Evolutionary conservation across 2,888 invertebrate species (phyloP), one percentile per base, ranked within the genome.

Genomic region (Minunthozetes semirufus): DNA sequence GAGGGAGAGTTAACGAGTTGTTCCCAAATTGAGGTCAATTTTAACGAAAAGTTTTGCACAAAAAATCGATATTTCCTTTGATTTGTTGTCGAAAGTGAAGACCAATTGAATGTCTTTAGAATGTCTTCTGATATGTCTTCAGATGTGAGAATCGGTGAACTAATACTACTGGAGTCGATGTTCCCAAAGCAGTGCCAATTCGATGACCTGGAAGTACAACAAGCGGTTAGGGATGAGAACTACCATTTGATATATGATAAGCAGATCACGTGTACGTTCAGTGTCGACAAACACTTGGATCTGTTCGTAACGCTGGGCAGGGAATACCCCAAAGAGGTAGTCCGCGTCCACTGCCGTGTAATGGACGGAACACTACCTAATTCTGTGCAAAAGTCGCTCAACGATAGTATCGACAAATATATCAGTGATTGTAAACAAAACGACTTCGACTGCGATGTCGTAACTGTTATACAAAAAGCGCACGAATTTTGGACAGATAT

Each of bases 161-260:
- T 76, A 19, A 46, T 53, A 48, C 63, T 76, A 9, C 25, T 76
- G 27, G 53, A 61, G 22, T 71, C 74, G 27, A 76, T 76, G 75
- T 76, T 75, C 61, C 76, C 76, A 17, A 56, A 70, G 17, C 76
- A 75, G 70, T 53, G 63, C 25, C 15, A 17, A 25, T 38, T 61
- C 42, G 25, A 70, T n/a, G 75, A 75, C 53, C 33, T 19, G 22
- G 13, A 46, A 53, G 25, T 76, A 50, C 11, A 50, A 19, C 1
- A 8, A 50, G 72, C 33, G 22, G 19, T 56, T 19, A 27, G n/a
- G 1, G 50, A 72, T 56, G 22, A 50, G 22, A 25, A 56, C 22
- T 53, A 29, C 27, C 27, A 50, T 0, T 9, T 61, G 1, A 11
- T 48, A 1, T 56, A 29, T 13, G 72, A 63, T 6, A 56, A 70